A percentile compares a stretch with the other conserved stretches of the same genome.
These are phyloP conservation scores for Serripes groenlandicus DNA, from an alignment of 2,888 invertebrate species.

Conservation along the genomic window DNA sequence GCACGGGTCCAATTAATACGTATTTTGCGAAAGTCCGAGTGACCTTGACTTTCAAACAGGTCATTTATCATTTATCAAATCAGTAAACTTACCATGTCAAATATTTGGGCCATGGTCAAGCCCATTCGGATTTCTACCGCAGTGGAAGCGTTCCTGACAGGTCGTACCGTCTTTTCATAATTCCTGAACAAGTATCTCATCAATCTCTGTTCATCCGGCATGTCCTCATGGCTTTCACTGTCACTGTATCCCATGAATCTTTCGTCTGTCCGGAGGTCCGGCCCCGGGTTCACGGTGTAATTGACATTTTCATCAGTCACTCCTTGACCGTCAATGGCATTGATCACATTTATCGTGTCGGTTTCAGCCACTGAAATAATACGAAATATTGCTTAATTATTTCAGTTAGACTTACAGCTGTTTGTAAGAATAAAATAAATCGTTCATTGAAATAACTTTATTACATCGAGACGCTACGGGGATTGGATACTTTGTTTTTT, in stretches of 20 bases:
- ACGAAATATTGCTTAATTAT: too few relatives aligned
- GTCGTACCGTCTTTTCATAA: conserved; percentile 88
- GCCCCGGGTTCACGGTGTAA: neutral
- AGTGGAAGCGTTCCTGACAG: conserved; percentile 87
- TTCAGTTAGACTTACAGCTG: too few relatives aligned
- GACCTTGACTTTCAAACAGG: too few relatives aligned
- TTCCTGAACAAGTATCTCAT: conserved; percentile 87
- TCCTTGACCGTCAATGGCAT: neutral
- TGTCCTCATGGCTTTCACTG: neutral
- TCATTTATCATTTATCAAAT: neutral
- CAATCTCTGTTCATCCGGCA: conserved; percentile 85
- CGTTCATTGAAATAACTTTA: too few relatives aligned
- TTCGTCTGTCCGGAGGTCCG: neutral
- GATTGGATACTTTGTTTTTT: too few relatives aligned
- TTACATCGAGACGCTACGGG: too few relatives aligned
- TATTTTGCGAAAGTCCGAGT: too few relatives aligned
- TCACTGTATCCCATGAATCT: neutral
- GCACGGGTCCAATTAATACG: too few relatives aligned
- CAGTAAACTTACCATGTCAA: conserved; percentile 87
- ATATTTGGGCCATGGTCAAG: conserved; percentile 88
- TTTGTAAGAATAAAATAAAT: too few relatives aligned
- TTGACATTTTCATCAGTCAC: neutral
- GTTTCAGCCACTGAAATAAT: too few relatives aligned
- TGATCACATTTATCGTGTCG: neutral
- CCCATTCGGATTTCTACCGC: conserved; percentile 87